Base-by-base conservation (phyloP, 2,888 invertebrate genomes). In the Timema cristinae region DNA sequence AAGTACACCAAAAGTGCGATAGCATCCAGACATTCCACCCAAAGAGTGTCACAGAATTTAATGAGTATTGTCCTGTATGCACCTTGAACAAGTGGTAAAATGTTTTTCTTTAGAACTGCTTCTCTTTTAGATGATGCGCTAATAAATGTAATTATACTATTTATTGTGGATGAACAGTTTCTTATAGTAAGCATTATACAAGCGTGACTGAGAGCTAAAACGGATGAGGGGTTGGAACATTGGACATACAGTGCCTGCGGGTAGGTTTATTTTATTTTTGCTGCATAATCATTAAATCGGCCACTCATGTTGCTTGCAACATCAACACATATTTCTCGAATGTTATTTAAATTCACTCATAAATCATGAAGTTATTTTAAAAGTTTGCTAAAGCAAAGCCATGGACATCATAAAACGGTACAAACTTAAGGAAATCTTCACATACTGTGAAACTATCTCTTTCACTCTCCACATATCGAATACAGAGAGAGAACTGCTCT, bases 91-190 rank as follows among this genome's bases (percentile, higher is more conserved):
- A 32, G 32, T 32, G 32, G 4, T 32, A 32, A 32, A 32, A 32
- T 32, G 32, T 32, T 32, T 32, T 59, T n/a, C 15, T n/a, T 59
- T 59, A 2, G 5, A 11, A n/a, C 13, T n/a, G 59, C 59, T 59
- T 59, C 59, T 59, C 59, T 59, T 59, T 59, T 11, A 59, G 59
- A n/a, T 4, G 9, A 59, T 59, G 5, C n/a, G 10, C 59, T 59
- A n/a, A 59, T 16, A 9, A 59, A 59, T 59, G 59, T 59, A 59
- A 59, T 59, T 13, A 7, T 59, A 59, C 59, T 59, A 32, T 59
- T 59, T 59, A 59, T 59, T n/a, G 59, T 59, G 59, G 59, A n/a
- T 59, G 9, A 11, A 59, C 59, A n/a, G 59, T n/a, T 59, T 59
- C 9, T 59, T 59, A 59, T 13, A 59, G 15, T n/a, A 59, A 9